A percentile compares a stretch with the other conserved stretches of the same genome.
Evolutionary conservation across 2,113 vertebrate genomes (phyloP).

Genomic region (Saguinus imperator): DNA sequence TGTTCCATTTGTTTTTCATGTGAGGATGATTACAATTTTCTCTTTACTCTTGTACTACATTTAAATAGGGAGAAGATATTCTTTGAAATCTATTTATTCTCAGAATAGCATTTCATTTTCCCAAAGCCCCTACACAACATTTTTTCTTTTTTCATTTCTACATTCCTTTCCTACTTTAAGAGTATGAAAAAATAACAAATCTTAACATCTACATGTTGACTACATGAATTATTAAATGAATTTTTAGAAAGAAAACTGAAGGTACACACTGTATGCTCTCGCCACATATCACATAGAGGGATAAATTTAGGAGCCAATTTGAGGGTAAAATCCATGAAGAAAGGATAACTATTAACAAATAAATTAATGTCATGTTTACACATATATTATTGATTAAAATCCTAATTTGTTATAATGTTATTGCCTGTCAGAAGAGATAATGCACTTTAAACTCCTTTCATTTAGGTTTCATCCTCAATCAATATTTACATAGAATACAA

Average conservation of each 20-base stretch:
- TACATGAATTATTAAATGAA: neutral
- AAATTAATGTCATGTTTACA: neutral
- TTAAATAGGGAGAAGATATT: neutral
- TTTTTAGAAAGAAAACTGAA: neutral
- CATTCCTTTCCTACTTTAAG: neutral
- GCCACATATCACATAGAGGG: neutral
- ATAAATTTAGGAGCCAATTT: neutral
- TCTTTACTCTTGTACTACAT: neutral
- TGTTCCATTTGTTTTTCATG: neutral
- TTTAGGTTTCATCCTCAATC: constrained; percentile 5
- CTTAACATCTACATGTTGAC: neutral
- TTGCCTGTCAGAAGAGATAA: constrained; percentile 44
- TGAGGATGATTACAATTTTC: neutral
- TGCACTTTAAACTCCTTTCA: neutral
- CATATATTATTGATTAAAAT: constrained; percentile 28
- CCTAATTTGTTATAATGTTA: constrained; percentile 20
- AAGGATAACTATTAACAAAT: neutral
- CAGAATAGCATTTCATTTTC: neutral
- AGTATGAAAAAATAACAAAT: neutral
- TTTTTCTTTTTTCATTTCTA: neutral
- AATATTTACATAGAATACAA: constrained; percentile 29
- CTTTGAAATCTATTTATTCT: neutral
- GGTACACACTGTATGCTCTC: neutral
- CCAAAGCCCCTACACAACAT: neutral
- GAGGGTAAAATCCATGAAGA: neutral